Percentiles rank a stretch among this genome's conserved stretches.
These are phyloP conservation scores for Rhopilema esculentum DNA, from an alignment of 30 jellyfish, hydroid and myxozoan genomes.

Conservation along the genomic window DNA sequence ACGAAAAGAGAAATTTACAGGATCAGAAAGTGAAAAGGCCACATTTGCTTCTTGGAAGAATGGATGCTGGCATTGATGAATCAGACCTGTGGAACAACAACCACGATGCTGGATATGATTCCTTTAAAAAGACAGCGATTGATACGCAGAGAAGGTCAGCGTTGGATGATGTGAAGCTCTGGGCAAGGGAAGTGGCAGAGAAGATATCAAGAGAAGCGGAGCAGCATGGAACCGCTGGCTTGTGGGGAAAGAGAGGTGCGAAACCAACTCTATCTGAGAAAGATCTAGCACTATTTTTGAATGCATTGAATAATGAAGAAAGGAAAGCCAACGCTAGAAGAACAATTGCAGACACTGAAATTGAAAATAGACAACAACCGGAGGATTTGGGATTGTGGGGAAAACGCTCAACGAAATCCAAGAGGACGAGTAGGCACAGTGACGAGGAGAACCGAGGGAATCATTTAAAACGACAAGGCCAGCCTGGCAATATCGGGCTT, in stretches of 20 bases:
- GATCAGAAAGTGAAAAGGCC: not conserved
- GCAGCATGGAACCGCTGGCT: slow-evolving; percentile 42
- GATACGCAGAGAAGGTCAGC: slow-evolving; percentile 2
- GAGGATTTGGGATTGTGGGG: slow-evolving; percentile 41
- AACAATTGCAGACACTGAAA: not conserved
- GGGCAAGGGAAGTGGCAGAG: slow-evolving; percentile 21
- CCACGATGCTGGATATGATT: not conserved
- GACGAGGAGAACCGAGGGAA: not conserved
- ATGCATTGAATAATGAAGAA: not conserved
- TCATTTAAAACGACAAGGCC: not conserved
- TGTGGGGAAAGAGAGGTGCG: slow-evolving; percentile 65
- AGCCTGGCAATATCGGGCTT: slow-evolving; percentile 32
- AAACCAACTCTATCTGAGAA: not conserved
- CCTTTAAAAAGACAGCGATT: not conserved
- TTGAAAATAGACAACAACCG: not conserved
- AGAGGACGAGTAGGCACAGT: not conserved
- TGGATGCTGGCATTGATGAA: not conserved
- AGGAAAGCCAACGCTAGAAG: not conserved
- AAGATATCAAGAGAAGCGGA: not conserved
- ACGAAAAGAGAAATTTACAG: not conserved
- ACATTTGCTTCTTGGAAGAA: not conserved
- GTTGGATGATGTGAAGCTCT: not conserved
- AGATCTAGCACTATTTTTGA: not conserved
- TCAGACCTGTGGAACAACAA: not conserved
- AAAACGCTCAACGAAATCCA: slow-evolving; percentile 2